Conservation (phyloP, 2,113 vertebrate species). For the Apus apus region DNA sequence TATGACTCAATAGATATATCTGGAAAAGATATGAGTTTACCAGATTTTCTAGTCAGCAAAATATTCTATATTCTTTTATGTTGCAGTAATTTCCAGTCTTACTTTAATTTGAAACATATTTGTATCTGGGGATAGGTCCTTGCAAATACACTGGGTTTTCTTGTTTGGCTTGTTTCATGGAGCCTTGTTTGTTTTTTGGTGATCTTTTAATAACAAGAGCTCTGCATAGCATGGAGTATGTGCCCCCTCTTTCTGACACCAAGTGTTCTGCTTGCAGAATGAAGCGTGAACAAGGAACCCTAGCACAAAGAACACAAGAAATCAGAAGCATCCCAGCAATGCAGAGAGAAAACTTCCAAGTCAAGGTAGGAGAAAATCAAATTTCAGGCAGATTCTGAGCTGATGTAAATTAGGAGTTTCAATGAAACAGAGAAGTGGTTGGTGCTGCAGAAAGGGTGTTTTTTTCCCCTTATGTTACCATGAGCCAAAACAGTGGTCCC, state of each 20-base stretch:
- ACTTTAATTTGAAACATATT: constrained; percentile 36
- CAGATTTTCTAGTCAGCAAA: constrained; percentile 6
- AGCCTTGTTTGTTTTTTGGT: not conserved
- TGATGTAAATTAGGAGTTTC: not conserved
- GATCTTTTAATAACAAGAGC: not conserved
- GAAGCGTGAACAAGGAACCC: not conserved
- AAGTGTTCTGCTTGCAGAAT: not conserved
- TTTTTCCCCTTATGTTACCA: not conserved
- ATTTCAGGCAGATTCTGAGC: not conserved
- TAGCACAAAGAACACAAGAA: not conserved
- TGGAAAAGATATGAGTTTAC: constrained; percentile 3
- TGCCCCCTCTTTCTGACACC: not conserved
- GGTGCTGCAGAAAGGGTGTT: not conserved
- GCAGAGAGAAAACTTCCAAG: not conserved
- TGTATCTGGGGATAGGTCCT: not conserved
- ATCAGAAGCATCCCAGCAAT: not conserved
- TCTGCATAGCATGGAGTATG: not conserved
- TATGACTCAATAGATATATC: not conserved
- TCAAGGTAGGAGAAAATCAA: not conserved
- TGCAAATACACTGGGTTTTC: not conserved
- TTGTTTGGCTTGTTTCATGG: not conserved
- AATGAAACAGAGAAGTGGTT: not conserved
- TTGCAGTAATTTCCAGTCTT: not conserved
- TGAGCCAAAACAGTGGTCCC: not conserved
- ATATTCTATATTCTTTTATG: not conserved